A percentile compares a stretch with the other conserved stretches of the same genome.
These are phyloP conservation scores for Olivierus martensii DNA, from an alignment of 1,140 invertebrate species.

Conservation along the genomic window DNA sequence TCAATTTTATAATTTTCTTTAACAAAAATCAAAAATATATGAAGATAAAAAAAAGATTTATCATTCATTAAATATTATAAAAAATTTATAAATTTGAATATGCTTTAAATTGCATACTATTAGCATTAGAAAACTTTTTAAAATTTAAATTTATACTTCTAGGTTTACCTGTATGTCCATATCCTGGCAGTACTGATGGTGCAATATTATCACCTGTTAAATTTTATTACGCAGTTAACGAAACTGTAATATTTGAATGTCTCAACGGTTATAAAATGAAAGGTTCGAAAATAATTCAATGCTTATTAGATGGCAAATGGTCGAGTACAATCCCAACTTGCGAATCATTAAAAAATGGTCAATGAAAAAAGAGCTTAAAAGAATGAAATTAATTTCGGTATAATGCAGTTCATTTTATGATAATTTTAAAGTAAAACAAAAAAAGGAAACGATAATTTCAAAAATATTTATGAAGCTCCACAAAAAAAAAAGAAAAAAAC, in stretches of 20 bases:
- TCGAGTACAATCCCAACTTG: conserved; percentile 56
- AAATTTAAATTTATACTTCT: background rate
- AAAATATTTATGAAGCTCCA: too few relatives aligned
- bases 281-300: conserved; percentile 57
- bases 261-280: conserved; percentile 54
- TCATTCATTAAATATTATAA: too few relatives aligned
- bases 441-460: too few relatives aligned
- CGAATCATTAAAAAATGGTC: background rate
- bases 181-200: conserved; percentile 67
- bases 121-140: background rate
- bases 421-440: too few relatives aligned
- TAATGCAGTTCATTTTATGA: too few relatives aligned
- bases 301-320: conserved; percentile 68
- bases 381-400: background rate
- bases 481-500: too few relatives aligned
- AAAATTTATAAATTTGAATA: too few relatives aligned
- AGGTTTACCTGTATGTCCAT: conserved; percentile 47
- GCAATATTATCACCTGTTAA: conserved; percentile 59
- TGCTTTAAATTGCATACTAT: too few relatives aligned
- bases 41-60: too few relatives aligned
- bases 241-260: conserved; percentile 71
- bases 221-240: conserved; percentile 70
- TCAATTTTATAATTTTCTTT: too few relatives aligned
- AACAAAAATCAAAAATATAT: too few relatives aligned
- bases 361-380: background rate